These are phyloP conservation scores for Mastomys natalensis DNA, from an alignment of 2,113 vertebrate genomes.

Conservation along the genomic window DNA sequence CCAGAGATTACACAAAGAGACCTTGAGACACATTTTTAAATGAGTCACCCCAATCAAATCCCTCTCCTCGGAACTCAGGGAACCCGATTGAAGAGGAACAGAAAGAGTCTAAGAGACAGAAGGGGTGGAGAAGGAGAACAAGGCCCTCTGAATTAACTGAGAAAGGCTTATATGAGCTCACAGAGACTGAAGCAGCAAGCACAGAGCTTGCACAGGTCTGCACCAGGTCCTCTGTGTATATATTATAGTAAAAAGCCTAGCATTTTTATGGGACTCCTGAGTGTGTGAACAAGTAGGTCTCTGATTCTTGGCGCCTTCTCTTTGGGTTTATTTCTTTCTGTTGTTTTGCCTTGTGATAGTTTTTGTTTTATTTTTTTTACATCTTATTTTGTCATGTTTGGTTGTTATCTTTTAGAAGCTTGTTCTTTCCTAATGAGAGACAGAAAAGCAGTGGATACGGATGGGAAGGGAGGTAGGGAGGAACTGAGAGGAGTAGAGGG, in stretches of 20 bases:
- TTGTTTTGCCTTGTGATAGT: not conserved
- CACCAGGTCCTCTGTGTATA: not conserved
- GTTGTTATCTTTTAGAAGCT: not conserved
- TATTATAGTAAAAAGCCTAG: not conserved
- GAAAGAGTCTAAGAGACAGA: not conserved
- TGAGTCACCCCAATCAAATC: too few species aligned
- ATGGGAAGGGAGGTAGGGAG: not conserved
- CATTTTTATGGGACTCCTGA: not conserved
- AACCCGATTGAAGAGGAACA: not conserved
- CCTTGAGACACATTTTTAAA: not conserved
- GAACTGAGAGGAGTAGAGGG: not conserved
- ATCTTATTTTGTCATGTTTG: not conserved
- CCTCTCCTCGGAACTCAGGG: not conserved
- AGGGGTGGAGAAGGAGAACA: not conserved
- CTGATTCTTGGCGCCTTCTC: not conserved
- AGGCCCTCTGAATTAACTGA: not conserved
- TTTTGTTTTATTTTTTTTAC: not conserved
- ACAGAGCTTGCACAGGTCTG: not conserved
- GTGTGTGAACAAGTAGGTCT: not conserved
- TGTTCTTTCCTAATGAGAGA: not conserved
- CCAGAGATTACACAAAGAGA: not conserved
- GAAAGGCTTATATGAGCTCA: not conserved
- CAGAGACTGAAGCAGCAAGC: not conserved
- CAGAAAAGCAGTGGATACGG: not conserved
- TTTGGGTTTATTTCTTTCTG: not conserved